Percentiles rank a stretch among this genome's conserved stretches.
Evolutionary conservation across 2,797 vertebrate genomes (phyloP).

Genomic region (Hafferia zeledoni): DNA sequence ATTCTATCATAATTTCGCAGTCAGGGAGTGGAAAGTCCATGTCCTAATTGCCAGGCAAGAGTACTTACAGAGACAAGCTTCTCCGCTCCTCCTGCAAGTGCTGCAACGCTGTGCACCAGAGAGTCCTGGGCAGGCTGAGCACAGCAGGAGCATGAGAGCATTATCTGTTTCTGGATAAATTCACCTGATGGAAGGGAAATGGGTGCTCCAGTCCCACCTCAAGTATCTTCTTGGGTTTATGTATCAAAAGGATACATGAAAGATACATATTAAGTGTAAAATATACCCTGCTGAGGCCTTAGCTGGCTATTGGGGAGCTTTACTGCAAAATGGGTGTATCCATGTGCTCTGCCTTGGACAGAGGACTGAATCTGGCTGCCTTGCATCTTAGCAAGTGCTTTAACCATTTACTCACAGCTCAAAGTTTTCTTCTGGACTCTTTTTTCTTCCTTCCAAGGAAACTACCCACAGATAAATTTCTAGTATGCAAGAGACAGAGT

Average conservation of each 20-base stretch:
- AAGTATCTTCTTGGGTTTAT: background rate
- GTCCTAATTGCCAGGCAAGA: background rate
- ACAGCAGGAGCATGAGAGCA: background rate
- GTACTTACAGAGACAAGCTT: background rate
- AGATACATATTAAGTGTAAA: background rate
- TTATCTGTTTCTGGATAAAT: background rate
- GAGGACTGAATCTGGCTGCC: background rate
- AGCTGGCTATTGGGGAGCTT: background rate
- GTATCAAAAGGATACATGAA: too few relatives aligned
- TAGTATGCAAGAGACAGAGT: background rate
- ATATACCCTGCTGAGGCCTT: accelerated
- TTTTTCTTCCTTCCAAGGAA: accelerated
- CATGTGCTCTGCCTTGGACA: background rate
- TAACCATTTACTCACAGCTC: background rate
- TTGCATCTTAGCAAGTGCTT: background rate
- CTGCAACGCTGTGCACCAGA: background rate
- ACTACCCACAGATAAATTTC: background rate
- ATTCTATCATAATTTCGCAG: background rate
- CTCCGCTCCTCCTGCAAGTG: background rate
- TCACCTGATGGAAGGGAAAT: background rate
- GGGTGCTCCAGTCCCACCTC: background rate
- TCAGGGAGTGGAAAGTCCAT: background rate
- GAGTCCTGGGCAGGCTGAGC: background rate
- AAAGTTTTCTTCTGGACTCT: background rate
- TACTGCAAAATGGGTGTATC: background rate